A percentile compares a stretch with the other conserved stretches of the same genome.
Evolutionary conservation across 2,113 vertebrate genomes (phyloP).

Genomic region (Pithys albifrons): DNA sequence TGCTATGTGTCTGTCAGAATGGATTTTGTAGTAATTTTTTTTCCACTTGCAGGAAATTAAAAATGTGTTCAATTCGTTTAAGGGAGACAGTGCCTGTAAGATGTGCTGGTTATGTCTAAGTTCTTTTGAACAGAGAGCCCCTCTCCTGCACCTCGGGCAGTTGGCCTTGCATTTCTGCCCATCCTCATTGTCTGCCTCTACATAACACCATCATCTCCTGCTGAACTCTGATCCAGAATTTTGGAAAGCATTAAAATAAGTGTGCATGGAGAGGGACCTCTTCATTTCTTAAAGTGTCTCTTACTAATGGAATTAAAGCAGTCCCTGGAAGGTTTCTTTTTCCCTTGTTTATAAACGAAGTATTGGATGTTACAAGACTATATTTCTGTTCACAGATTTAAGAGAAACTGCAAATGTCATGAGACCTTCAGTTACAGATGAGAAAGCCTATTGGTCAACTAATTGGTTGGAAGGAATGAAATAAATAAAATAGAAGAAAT

Average conservation of each 20-base stretch:
- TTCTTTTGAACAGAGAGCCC: neutral
- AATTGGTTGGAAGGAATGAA: neutral
- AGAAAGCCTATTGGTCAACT: neutral
- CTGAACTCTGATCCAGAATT: neutral
- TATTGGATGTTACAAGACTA: neutral
- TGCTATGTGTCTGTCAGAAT: neutral
- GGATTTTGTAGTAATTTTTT: neutral
- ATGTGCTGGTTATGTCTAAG: neutral
- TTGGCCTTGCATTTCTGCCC: rapidly evolving
- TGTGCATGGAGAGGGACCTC: neutral
- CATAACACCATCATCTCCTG: neutral
- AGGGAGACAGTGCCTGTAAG: neutral
- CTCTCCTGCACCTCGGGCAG: neutral
- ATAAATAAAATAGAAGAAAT: neutral
- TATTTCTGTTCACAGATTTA: neutral
- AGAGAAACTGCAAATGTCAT: neutral
- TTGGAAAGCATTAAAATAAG: neutral
- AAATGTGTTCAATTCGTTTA: neutral
- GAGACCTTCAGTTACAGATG: neutral
- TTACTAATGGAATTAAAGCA: neutral
- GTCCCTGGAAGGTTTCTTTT: neutral
- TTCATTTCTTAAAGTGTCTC: neutral
- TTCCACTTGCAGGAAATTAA: neutral
- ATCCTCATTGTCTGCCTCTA: neutral
- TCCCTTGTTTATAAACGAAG: neutral